A percentile compares a stretch with the other conserved stretches of the same genome.
phyloP scores from a whole-genome alignment of 2,113 vertebrate species.

The Barbus barbus region DNA sequence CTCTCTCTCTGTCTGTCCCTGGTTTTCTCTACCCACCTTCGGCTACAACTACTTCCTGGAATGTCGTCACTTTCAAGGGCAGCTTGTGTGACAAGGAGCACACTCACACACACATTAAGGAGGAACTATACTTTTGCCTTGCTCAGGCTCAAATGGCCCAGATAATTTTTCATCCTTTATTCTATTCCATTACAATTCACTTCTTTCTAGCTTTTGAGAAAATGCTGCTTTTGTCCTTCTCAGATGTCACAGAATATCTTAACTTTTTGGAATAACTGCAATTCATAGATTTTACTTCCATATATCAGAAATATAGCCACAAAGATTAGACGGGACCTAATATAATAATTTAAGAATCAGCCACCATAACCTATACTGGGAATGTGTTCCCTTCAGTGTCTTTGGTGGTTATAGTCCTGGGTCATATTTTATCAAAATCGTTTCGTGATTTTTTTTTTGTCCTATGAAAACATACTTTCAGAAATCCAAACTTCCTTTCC shows the following conservation, averaged over 20 bases:
- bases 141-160: neutral
- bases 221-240: neutral
- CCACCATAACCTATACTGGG: neutral
- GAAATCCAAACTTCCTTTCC: neutral
- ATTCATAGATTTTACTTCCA: neutral
- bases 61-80: constrained; percentile 34
- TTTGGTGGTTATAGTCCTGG: neutral
- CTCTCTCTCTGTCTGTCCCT: constrained; percentile 22
- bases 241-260: constrained; percentile 4
- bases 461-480: neutral
- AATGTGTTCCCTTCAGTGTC: neutral
- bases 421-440: neutral
- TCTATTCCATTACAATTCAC: neutral
- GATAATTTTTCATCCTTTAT: neutral
- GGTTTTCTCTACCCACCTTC: constrained; percentile 65
- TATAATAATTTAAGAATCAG: neutral
- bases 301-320: neutral
- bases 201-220: neutral
- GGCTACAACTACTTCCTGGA: constrained; percentile 71
- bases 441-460: neutral
- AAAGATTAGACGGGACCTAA: neutral
- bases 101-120: neutral
- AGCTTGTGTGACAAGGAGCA: constrained; percentile 54
- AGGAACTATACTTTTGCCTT: constrained; percentile 17
- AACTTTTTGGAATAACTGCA: neutral